Evolutionary conservation across 2,113 vertebrate genomes (phyloP).

Genomic region (Scomber japonicus): DNA sequence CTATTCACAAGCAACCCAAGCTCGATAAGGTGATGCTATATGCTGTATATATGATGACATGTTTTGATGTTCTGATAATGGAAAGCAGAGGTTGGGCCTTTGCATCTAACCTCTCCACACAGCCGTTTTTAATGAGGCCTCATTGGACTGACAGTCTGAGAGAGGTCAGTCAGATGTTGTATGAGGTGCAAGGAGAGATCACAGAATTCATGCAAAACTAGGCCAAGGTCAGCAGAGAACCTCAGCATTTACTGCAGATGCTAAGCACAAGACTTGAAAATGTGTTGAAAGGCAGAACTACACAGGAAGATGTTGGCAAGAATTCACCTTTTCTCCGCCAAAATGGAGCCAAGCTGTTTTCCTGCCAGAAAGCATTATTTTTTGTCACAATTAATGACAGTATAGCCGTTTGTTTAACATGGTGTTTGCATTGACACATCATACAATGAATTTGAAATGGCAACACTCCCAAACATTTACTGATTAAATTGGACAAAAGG

Average conservation of each 20-base stretch:
- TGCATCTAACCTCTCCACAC: constrained; percentile 55
- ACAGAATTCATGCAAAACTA: constrained; percentile 63
- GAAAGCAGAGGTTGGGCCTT: constrained; percentile 19
- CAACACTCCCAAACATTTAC: constrained; percentile 19
- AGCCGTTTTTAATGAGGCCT: constrained; percentile 79
- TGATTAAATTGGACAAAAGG: constrained; percentile 53
- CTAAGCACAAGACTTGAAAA: constrained; percentile 47
- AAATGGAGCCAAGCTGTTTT: constrained; percentile 11
- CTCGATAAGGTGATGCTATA: background rate
- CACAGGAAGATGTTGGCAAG: constrained; percentile 28
- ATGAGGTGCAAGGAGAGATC: constrained; percentile 60
- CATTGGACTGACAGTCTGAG: constrained; percentile 65
- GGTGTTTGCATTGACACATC: constrained; percentile 8
- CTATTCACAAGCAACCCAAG: background rate
- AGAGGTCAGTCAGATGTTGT: constrained; percentile 65
- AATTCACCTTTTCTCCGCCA: constrained; percentile 17
- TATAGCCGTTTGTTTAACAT: background rate
- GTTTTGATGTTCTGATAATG: constrained; percentile 54
- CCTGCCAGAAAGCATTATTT: constrained; percentile 2
- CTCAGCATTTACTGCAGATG: constrained; percentile 40
- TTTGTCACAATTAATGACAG: background rate
- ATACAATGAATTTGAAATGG: constrained; percentile 11
- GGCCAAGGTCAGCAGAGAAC: constrained; percentile 68
- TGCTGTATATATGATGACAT: constrained; percentile 2
- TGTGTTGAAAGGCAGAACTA: constrained; percentile 36